Evolutionary conservation across 2,797 vertebrate species (phyloP), one percentile per base, ranked within the genome.

Genomic region (Chrysocyon brachyurus): DNA sequence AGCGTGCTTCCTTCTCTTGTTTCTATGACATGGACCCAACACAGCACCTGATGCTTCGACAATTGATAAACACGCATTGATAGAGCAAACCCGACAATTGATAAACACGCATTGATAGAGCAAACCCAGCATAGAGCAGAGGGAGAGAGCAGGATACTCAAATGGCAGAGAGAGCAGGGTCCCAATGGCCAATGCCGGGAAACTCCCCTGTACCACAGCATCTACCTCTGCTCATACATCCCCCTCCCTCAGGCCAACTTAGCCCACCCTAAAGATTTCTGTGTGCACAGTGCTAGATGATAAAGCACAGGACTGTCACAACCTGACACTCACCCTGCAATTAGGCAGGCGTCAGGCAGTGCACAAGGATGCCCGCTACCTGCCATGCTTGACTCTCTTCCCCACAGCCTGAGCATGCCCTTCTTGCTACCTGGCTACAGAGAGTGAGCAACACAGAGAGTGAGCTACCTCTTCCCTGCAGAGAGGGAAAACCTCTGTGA

Each of bases 1-100:
- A 22, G 16, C 0, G 0, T 12, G 2, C 52, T 46, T 22, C 0
- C 3, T 57, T 12, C 19, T 11, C 16, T 57, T 3, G 2, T 40
- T 40, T 57, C 10, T 10, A 0, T 16, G 15, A 3, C n/a, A 11
- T 4, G 2, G 24, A 19, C 54, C 19, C 73, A 19, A 8, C 9
- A 0, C 11, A 2, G 24, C 24, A 2, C 17, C 26, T 22, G 52
- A 7, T 56, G 63, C 61, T 19, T 11, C 49, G 8, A 87, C 19
- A 1, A 2, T 3, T 49, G 22, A 5, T 17, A 33, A 17, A 17
- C 6, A 6, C 12, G 2, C 12, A 11, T 5, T 49, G 19, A 12
- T 0, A 10, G 73, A 52, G 36, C 56, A 61, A n/a, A 17, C 12
- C 1, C 7, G 28, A 87, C 19, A 1, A 2, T 3, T 49, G 22